Conservation (phyloP, 1,140 invertebrate species). For the Trachelipus rathkii region DNA sequence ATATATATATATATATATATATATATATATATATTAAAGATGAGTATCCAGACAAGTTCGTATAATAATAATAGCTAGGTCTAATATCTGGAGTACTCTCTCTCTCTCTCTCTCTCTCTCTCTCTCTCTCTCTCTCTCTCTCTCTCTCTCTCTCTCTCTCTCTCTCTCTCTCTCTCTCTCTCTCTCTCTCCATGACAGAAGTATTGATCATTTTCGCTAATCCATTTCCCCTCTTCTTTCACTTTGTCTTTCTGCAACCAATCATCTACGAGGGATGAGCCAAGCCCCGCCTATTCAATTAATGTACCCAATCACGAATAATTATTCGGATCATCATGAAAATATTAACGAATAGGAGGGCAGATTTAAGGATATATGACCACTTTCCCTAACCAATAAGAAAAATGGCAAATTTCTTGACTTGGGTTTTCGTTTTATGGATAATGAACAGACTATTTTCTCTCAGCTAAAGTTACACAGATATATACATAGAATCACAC, state of each 20-base stretch:
- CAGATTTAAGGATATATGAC: slow-evolving; percentile 4
- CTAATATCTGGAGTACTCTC: too few species aligned
- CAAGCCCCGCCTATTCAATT: neutral
- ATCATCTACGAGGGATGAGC: neutral
- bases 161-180: neutral
- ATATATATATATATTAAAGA: too few species aligned
- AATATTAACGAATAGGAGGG: slow-evolving; percentile 13
- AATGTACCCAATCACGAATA: slow-evolving; percentile 1
- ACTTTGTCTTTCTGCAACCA: neutral
- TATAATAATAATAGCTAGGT: too few species aligned
- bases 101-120: slow-evolving; percentile 12
- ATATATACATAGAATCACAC: too few species aligned
- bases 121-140: slow-evolving; percentile 20
- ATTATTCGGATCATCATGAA: slow-evolving; percentile 10
- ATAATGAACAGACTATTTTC: slow-evolving; percentile 10
- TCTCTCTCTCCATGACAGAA: neutral
- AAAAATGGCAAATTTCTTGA: neutral
- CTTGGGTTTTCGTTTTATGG: neutral
- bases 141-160: neutral
- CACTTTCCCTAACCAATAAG: neutral
- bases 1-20: too few species aligned
- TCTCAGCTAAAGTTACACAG: too few species aligned
- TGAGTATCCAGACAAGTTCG: too few species aligned
- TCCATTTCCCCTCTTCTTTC: neutral
- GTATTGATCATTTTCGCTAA: slow-evolving; percentile 12